A percentile compares a stretch with the other conserved stretches of the same genome.
These are phyloP conservation scores for Drosophila meridionalis DNA, from an alignment of 2,888 invertebrate genomes.

Conservation along the genomic window DNA sequence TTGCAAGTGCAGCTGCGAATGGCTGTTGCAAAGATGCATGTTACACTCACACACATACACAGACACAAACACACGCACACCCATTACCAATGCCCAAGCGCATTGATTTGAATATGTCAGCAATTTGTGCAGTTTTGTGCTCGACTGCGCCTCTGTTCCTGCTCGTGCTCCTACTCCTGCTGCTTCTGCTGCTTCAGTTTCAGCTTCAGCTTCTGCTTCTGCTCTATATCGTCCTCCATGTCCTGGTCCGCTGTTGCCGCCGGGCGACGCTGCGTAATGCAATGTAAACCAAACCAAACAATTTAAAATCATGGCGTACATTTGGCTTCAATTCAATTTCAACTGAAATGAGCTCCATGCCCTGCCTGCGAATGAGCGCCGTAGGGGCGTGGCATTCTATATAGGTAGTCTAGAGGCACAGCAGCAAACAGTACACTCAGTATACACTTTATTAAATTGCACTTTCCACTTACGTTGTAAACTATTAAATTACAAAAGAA, in stretches of 20 bases:
- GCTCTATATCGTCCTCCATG: constrained; percentile 1
- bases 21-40: constrained; percentile 47
- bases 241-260: constrained; percentile 27
- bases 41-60: constrained; percentile 15
- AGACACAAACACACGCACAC: constrained; percentile 22
- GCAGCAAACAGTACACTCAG: constrained; percentile 8
- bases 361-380: background rate
- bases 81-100: constrained; percentile 58
- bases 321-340: constrained; percentile 81
- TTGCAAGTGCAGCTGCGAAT: constrained; percentile 55
- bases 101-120: constrained; percentile 82
- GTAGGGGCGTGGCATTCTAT: constrained; percentile 20
- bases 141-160: constrained; percentile 47
- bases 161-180: constrained; percentile 4
- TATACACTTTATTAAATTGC: constrained; percentile 54
- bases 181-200: constrained; percentile 16
- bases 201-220: constrained; percentile 17
- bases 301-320: constrained; percentile 77
- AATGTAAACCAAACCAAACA: constrained; percentile 81
- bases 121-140: constrained; percentile 81
- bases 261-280: constrained; percentile 68
- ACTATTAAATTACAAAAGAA: constrained; percentile 16
- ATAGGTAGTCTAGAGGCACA: constrained; percentile 27
- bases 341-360: constrained; percentile 70
- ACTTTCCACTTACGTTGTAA: constrained; percentile 19